phyloP scores from a whole-genome alignment of 92 coral and sea anemone genomes.

The Paragorgia papillata region DNA sequence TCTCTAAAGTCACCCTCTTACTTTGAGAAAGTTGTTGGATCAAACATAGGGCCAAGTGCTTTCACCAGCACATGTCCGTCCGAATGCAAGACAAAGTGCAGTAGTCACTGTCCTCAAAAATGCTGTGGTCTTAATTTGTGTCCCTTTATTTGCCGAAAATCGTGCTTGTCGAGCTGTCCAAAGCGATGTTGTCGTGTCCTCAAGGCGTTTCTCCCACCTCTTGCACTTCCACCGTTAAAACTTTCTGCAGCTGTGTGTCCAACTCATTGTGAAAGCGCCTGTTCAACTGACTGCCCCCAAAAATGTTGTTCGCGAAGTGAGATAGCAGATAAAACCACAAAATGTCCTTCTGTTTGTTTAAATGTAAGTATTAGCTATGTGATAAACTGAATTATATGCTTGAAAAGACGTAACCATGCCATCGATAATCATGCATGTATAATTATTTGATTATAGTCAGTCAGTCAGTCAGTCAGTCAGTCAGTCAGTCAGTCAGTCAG shows the following conservation, averaged over 20 bases:
- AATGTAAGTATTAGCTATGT: constrained; percentile 21
- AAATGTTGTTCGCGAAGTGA: constrained; percentile 60
- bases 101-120: constrained; percentile 32
- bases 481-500: too few species aligned
- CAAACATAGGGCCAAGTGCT: constrained; percentile 11
- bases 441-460: too few species aligned
- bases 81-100: constrained; percentile 29
- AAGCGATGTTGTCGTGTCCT: constrained; percentile 30
- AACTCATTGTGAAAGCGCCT: constrained; percentile 62
- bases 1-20: background rate
- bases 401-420: too few species aligned
- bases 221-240: constrained; percentile 32
- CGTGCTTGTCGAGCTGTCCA: constrained; percentile 38
- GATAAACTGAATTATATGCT: too few species aligned
- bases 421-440: too few species aligned
- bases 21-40: constrained; percentile 21
- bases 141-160: constrained; percentile 36
- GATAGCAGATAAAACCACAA: constrained; percentile 18
- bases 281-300: constrained; percentile 79
- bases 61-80: constrained; percentile 26
- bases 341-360: constrained; percentile 35
- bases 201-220: constrained; percentile 36
- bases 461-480: too few species aligned
- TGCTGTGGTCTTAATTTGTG: constrained; percentile 36
- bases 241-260: constrained; percentile 63